Conservation (phyloP, 2,113 vertebrate genomes). For the Crypturellus undulatus region DNA sequence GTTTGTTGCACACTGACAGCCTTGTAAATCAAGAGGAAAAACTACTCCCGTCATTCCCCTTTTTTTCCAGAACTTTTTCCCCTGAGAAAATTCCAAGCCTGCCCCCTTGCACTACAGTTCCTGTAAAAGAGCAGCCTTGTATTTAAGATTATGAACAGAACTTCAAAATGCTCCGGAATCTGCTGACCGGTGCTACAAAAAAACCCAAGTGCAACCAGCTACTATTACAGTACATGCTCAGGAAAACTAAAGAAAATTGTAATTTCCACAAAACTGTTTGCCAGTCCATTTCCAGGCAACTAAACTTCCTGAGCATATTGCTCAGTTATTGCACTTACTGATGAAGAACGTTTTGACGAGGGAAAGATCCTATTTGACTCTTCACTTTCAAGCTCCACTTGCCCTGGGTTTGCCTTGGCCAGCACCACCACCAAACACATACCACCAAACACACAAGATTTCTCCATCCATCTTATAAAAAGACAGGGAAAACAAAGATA, state of each 20-base stretch:
- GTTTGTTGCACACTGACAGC: neutral
- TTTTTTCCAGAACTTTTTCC: neutral
- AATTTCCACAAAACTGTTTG: neutral
- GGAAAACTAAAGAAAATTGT: neutral
- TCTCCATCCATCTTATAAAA: neutral
- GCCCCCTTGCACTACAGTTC: accelerated
- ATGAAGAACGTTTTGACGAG: neutral
- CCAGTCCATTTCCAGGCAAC: neutral
- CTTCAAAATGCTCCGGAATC: neutral
- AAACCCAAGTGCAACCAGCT: accelerated
- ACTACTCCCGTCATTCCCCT: neutral
- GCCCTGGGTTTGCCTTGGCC: accelerated
- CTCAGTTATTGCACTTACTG: accelerated
- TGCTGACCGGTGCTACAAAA: neutral
- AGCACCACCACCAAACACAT: neutral
- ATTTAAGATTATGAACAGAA: neutral
- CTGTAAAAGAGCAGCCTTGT: accelerated
- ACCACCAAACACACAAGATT: no score
- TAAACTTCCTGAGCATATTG: neutral
- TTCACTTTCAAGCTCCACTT: neutral
- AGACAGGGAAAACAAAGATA: neutral
- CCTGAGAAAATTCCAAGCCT: neutral
- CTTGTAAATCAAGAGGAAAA: constrained; percentile 10
- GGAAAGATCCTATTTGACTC: neutral
- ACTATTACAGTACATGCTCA: accelerated